phyloP scores from a whole-genome alignment of 2,797 vertebrate species.

The Enteromius anoplus region DNA sequence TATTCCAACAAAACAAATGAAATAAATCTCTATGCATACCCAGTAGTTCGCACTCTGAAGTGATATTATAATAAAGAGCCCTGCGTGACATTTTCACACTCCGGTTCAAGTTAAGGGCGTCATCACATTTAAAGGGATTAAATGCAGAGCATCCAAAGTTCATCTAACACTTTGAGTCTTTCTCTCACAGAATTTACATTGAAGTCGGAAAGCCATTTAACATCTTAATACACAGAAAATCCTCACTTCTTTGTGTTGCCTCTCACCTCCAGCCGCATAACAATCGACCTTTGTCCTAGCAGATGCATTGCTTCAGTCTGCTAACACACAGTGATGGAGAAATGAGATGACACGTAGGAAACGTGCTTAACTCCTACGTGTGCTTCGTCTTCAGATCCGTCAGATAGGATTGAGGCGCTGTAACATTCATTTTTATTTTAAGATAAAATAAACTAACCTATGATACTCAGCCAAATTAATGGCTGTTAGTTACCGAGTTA shows the following conservation, averaged over 20 bases:
- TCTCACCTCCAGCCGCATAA: slow-evolving; percentile 56
- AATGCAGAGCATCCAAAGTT: slow-evolving; percentile 73
- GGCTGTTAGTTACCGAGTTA: neutral
- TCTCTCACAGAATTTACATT: slow-evolving; percentile 78
- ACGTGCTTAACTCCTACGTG: slow-evolving; percentile 2
- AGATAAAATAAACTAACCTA: neutral
- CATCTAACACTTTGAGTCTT: slow-evolving; percentile 80
- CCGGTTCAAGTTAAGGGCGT: slow-evolving; percentile 82
- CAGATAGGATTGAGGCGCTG: neutral
- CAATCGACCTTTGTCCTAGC: slow-evolving; percentile 58
- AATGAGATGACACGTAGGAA: slow-evolving; percentile 19
- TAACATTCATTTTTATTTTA: neutral
- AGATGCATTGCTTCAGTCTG: slow-evolving; percentile 48
- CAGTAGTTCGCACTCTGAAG: slow-evolving; percentile 73
- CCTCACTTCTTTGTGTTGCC: slow-evolving; percentile 63
- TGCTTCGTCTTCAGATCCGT: neutral
- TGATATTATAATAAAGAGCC: slow-evolving; percentile 77
- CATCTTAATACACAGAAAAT: slow-evolving; percentile 77
- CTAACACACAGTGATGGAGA: slow-evolving; percentile 30
- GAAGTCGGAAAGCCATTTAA: slow-evolving; percentile 78
- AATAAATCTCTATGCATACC: slow-evolving; percentile 78
- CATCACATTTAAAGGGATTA: slow-evolving; percentile 79
- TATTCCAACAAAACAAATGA: slow-evolving; percentile 68
- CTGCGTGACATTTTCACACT: slow-evolving; percentile 80
- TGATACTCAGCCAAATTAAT: neutral